A percentile compares a stretch with the other conserved stretches of the same genome.
Evolutionary conservation across 2,888 invertebrate species (phyloP).

Genomic region (Corbicula japonica): DNA sequence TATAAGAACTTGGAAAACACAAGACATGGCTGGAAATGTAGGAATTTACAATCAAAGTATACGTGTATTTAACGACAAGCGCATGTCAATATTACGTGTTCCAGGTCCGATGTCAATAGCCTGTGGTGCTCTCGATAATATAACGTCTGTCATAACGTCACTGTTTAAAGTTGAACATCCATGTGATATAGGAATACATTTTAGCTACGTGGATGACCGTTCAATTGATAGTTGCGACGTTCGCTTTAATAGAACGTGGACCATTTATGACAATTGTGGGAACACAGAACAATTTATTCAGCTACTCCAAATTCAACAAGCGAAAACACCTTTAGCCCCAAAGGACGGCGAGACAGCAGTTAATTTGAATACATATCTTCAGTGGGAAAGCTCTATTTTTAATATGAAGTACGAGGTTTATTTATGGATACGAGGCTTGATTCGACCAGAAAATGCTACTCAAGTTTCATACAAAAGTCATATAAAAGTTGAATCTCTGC

Average conservation of each 20-base stretch:
- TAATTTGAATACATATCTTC: constrained; percentile 18
- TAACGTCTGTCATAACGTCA: constrained; percentile 20
- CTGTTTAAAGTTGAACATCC: constrained; percentile 30
- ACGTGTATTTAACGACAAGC: neutral
- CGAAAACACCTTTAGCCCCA: constrained; percentile 40
- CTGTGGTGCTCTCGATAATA: constrained; percentile 33
- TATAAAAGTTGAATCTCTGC: neutral
- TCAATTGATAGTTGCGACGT: constrained; percentile 20
- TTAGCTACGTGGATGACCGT: constrained; percentile 1
- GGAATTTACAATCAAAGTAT: constrained; percentile 13
- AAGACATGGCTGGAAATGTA: constrained; percentile 31
- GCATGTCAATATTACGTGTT: neutral
- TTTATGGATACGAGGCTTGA: constrained; percentile 27
- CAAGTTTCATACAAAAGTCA: neutral
- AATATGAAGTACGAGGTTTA: constrained; percentile 8
- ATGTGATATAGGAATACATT: constrained; percentile 18
- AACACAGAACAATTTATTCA: constrained; percentile 9
- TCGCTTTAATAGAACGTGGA: constrained; percentile 29
- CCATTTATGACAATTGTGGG: constrained; percentile 32
- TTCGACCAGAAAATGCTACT: neutral
- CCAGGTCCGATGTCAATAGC: constrained; percentile 20
- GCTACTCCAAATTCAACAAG: constrained; percentile 22
- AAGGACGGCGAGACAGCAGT: constrained; percentile 39
- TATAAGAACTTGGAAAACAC: constrained; percentile 31
- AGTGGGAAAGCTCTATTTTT: constrained; percentile 20